These are phyloP conservation scores for Watersipora subatra DNA, from an alignment of 1,140 invertebrate species.

Conservation along the genomic window DNA sequence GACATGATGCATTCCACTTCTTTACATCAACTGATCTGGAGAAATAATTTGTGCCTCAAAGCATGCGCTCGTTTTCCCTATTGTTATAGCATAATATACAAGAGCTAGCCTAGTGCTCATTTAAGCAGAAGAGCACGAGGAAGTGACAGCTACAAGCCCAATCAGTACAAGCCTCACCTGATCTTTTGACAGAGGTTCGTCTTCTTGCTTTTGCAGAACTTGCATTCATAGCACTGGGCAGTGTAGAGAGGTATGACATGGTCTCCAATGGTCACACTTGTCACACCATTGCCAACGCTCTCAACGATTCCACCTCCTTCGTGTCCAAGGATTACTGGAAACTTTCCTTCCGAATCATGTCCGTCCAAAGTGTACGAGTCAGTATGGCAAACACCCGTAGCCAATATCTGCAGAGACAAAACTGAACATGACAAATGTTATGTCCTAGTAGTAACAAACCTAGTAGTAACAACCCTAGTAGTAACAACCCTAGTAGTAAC, in stretches of 20 bases:
- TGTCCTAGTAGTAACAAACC: too few relatives aligned
- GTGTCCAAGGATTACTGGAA: constrained; percentile 66
- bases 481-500: too few relatives aligned
- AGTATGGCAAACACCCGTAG: constrained; percentile 91
- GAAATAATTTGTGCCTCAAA: too few relatives aligned
- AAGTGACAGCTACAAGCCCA: too few relatives aligned
- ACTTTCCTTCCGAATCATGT: constrained; percentile 80
- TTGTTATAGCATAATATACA: too few relatives aligned
- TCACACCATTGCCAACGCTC: constrained; percentile 85
- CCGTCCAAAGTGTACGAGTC: constrained; percentile 87
- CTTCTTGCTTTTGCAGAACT: constrained; percentile 86
- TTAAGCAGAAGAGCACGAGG: too few relatives aligned
- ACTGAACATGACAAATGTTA: too few relatives aligned
- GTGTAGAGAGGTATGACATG: constrained; percentile 91
- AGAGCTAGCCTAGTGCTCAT: too few relatives aligned
- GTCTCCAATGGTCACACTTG: constrained; percentile 71
- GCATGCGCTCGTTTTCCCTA: too few relatives aligned
- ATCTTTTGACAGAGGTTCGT: constrained; percentile 96
- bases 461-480: too few relatives aligned
- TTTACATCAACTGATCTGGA: too few relatives aligned
- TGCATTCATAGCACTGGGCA: constrained; percentile 89
- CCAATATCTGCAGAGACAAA: constrained; percentile 52
- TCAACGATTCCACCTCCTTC: constrained; percentile 84
- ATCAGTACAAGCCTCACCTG: constrained; percentile 43
- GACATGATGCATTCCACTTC: too few relatives aligned